A percentile compares a stretch with the other conserved stretches of the same genome.
Evolutionary conservation across 2,113 vertebrate species (phyloP).

Genomic region (Cyrtonyx montezumae): DNA sequence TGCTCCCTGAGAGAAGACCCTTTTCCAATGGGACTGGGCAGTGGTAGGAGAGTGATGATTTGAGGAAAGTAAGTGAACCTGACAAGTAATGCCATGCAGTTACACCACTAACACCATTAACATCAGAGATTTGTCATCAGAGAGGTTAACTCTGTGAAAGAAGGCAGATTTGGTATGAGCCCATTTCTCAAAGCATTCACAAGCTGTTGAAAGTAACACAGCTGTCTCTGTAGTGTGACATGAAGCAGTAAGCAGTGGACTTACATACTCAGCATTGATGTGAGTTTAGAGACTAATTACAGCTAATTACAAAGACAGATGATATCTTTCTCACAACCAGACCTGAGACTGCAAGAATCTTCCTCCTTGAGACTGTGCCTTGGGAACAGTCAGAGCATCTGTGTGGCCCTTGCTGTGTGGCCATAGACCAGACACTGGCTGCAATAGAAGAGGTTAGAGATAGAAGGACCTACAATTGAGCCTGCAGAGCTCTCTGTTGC

Average conservation of each 20-base stretch:
- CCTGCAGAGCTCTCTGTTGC: neutral
- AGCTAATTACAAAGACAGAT: neutral
- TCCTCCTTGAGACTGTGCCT: neutral
- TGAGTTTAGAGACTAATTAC: neutral
- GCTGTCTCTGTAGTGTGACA: neutral
- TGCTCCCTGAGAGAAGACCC: neutral
- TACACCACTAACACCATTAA: neutral
- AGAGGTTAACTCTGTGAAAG: neutral
- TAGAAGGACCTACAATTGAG: neutral
- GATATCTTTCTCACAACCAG: accelerated
- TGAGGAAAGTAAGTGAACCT: neutral
- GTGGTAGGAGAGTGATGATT: neutral
- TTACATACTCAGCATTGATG: neutral
- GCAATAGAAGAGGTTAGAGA: neutral
- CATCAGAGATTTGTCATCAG: neutral
- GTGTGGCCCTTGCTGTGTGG: neutral
- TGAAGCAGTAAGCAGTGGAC: neutral
- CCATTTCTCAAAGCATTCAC: neutral
- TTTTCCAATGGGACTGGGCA: neutral
- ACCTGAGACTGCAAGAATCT: neutral
- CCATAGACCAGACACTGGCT: accelerated
- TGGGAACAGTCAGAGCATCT: neutral
- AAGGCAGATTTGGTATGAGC: neutral
- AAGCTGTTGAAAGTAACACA: neutral
- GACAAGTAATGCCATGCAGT: neutral